A percentile compares a stretch with the other conserved stretches of the same genome.
Conservation (phyloP, 2,888 invertebrate species). For the Scaptodrosophila latifasciaeformis region DNA sequence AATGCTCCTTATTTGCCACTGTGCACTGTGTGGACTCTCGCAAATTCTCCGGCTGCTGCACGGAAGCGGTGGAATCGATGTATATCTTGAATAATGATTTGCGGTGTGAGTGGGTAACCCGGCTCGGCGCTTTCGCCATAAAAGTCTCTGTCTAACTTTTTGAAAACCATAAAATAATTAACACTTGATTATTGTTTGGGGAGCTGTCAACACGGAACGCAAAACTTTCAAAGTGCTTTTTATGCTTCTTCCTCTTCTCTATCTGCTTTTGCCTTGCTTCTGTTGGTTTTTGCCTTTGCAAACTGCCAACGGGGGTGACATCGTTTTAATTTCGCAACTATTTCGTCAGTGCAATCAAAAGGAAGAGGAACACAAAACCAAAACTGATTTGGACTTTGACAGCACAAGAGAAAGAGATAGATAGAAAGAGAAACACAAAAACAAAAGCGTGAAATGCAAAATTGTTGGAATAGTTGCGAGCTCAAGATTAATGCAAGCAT, state of each 20-base stretch:
- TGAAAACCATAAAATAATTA: slow-evolving; percentile 75
- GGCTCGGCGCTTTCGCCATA: slow-evolving; percentile 31
- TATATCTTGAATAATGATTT: slow-evolving; percentile 67
- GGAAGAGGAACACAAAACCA: too few relatives aligned
- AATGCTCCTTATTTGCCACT: slow-evolving; percentile 21
- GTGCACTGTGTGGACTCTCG: slow-evolving; percentile 11
- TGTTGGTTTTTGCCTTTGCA: too few relatives aligned
- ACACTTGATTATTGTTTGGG: slow-evolving; percentile 74
- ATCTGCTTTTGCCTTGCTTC: neutral
- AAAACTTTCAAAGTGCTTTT: slow-evolving; percentile 37
- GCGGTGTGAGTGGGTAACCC: slow-evolving; percentile 47
- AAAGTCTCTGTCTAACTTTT: slow-evolving; percentile 63
- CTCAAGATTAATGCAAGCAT: slow-evolving; percentile 52
- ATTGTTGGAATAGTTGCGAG: slow-evolving; percentile 54
- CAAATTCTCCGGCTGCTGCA: neutral
- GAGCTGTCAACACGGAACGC: slow-evolving; percentile 50
- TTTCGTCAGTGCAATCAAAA: slow-evolving; percentile 50
- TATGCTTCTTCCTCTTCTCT: slow-evolving; percentile 12
- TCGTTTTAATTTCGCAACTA: slow-evolving; percentile 56
- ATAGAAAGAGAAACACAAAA: too few relatives aligned
- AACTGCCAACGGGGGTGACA: slow-evolving; percentile 56
- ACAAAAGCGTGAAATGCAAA: slow-evolving; percentile 49
- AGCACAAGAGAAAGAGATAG: too few relatives aligned
- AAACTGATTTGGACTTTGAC: too few relatives aligned
- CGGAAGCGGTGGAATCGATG: slow-evolving; percentile 58